Evolutionary conservation across 2,888 invertebrate genomes (phyloP).

Genomic region (Drosophila fulvimacula): DNA sequence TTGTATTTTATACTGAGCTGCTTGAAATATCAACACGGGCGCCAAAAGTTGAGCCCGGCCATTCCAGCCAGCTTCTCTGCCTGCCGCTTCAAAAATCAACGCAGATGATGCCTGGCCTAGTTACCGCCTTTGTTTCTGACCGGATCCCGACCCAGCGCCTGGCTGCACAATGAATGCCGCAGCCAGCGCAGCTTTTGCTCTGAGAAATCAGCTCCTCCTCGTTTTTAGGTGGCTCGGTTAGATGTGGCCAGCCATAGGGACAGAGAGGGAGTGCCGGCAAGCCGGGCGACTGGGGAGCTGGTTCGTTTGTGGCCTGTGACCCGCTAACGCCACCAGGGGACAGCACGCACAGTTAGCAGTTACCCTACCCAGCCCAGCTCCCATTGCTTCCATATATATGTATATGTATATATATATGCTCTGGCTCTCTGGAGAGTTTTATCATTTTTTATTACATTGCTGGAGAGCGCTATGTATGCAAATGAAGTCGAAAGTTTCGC

Average conservation of each 20-base stretch:
- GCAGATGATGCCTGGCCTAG: constrained; percentile 75
- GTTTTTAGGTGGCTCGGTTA: constrained; percentile 62
- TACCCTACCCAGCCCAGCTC: constrained; percentile 5
- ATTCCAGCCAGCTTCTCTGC: not conserved
- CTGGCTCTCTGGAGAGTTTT: constrained; percentile 75
- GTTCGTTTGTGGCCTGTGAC: constrained; percentile 70
- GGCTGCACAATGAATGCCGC: constrained; percentile 65
- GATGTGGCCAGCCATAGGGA: constrained; percentile 7
- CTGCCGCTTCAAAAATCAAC: constrained; percentile 54
- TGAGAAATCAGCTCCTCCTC: constrained; percentile 78
- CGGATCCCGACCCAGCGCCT: constrained; percentile 52
- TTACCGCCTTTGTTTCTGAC: constrained; percentile 69
- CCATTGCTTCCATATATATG: not conserved
- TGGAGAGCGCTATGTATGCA: constrained; percentile 83
- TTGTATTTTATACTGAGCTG: constrained; percentile 18
- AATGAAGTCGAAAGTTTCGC: constrained; percentile 81
- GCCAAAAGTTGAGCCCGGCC: constrained; percentile 49
- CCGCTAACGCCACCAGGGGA: constrained; percentile 63
- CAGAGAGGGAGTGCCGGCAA: not conserved
- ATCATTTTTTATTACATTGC: constrained; percentile 82
- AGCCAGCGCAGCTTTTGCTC: constrained; percentile 59
- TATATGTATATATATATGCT: constrained; percentile 8
- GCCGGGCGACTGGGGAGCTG: constrained; percentile 49
- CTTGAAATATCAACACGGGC: constrained; percentile 64
- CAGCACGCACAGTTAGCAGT: constrained; percentile 70